phyloP scores from a whole-genome alignment of 1,140 invertebrate genomes.

The Teleopsis dalmanni region DNA sequence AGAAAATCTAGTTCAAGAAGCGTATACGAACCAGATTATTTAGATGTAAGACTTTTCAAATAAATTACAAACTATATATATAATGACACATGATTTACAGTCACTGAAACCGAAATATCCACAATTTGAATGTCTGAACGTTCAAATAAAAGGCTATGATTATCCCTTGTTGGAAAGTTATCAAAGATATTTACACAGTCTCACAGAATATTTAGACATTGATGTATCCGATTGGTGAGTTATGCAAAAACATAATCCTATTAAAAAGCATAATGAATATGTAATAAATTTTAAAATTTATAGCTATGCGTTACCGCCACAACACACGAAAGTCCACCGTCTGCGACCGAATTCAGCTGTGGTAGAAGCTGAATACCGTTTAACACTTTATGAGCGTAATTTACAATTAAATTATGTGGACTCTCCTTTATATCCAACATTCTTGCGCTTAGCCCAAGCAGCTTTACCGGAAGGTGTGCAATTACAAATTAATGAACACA shows the following conservation, averaged over 20 bases:
- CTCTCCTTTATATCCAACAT: slow-evolving; percentile 49
- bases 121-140: slow-evolving; percentile 63
- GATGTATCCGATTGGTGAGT: slow-evolving; percentile 65
- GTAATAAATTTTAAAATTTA: slow-evolving; percentile 18
- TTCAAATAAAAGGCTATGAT: slow-evolving; percentile 75
- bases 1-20: slow-evolving; percentile 17
- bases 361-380: slow-evolving; percentile 60
- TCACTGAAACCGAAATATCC: slow-evolving; percentile 59
- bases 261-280: neutral
- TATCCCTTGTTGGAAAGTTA: slow-evolving; percentile 72
- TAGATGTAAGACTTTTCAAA: slow-evolving; percentile 41
- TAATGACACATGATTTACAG: slow-evolving; percentile 36
- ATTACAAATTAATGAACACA: slow-evolving; percentile 55
- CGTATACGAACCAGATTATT: slow-evolving; percentile 52
- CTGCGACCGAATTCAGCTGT: slow-evolving; percentile 60
- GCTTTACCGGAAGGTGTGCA: slow-evolving; percentile 67
- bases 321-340: slow-evolving; percentile 58
- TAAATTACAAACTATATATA: neutral
- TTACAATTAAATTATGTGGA: slow-evolving; percentile 60
- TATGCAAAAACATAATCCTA: neutral
- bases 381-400: slow-evolving; percentile 72
- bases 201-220: slow-evolving; percentile 64
- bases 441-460: slow-evolving; percentile 64
- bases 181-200: slow-evolving; percentile 65
- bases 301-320: slow-evolving; percentile 67